Conservation (phyloP, 1,140 invertebrate species). For the Theocolax elegans region DNA sequence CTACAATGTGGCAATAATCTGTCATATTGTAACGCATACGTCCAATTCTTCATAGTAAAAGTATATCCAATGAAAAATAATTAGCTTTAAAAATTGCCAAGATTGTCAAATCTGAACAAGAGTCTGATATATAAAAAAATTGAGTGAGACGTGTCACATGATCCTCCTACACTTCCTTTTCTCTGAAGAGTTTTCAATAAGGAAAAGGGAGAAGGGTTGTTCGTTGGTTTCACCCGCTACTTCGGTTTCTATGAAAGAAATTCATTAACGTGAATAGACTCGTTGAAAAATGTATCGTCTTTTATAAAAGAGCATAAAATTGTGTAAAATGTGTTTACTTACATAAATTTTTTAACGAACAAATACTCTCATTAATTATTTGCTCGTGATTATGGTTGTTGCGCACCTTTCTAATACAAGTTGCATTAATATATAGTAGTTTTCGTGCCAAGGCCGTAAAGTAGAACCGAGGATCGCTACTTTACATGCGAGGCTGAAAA, state of each 20-base stretch:
- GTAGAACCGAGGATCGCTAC: too few relatives aligned
- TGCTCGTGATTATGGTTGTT: too few relatives aligned
- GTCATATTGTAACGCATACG: neutral
- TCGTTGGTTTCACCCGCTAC: neutral
- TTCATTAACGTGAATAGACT: neutral
- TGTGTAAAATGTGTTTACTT: too few relatives aligned
- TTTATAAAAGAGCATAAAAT: too few relatives aligned
- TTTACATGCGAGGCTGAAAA: too few relatives aligned
- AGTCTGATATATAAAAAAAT: neutral
- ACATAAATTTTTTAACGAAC: too few relatives aligned
- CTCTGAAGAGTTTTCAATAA: neutral
- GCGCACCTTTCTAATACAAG: too few relatives aligned
- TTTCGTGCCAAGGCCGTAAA: too few relatives aligned
- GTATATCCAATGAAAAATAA: neutral
- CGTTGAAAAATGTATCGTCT: neutral
- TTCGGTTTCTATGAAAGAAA: neutral
- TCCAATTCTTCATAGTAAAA: too few relatives aligned
- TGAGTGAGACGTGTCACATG: slow-evolving; percentile 38
- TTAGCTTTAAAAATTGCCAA: slow-evolving; percentile 15
- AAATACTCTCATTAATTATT: too few relatives aligned
- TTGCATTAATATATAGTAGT: too few relatives aligned
- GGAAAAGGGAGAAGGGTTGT: slow-evolving; percentile 2
- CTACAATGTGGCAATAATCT: neutral
- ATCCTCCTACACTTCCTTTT: neutral
- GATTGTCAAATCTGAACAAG: neutral